A percentile compares a stretch with the other conserved stretches of the same genome.
Conservation (phyloP, 1,140 invertebrate genomes). For the Hesperophylax magnus region DNA sequence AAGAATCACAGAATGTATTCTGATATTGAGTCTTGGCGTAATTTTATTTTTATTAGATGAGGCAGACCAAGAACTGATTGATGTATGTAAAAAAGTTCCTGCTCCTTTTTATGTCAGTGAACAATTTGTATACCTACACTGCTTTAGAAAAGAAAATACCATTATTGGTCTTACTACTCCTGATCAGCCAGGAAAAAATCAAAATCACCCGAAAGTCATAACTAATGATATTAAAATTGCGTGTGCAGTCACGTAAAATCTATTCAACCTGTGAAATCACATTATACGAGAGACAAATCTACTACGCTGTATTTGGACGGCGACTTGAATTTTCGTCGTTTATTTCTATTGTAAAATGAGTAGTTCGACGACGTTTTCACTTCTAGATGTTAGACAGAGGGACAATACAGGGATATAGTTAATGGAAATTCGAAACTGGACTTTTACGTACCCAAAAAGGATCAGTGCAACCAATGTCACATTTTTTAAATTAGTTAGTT, state of each 20-base stretch:
- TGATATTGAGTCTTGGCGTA: background rate
- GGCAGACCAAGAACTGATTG: background rate
- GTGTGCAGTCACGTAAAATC: background rate
- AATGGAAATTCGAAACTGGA: too few species aligned
- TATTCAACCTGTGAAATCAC: background rate
- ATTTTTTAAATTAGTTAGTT: too few species aligned
- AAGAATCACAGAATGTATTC: background rate
- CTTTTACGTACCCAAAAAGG: background rate
- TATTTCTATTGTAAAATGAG: background rate
- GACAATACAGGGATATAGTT: too few species aligned
- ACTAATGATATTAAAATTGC: background rate
- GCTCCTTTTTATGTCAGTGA: background rate
- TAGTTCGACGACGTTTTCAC: background rate
- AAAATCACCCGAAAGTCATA: background rate
- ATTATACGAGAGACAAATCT: background rate
- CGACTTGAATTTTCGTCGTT: background rate
- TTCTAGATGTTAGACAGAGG: too few species aligned
- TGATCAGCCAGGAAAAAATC: background rate
- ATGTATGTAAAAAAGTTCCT: background rate
- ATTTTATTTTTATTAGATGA: background rate
- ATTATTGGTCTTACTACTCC: background rate
- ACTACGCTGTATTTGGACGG: background rate
- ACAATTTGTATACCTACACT: background rate
- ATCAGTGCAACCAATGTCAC: background rate
- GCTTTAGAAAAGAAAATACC: background rate